These are phyloP conservation scores for Xerus rutilus DNA, from an alignment of 2,797 vertebrate genomes.

Conservation along the genomic window DNA sequence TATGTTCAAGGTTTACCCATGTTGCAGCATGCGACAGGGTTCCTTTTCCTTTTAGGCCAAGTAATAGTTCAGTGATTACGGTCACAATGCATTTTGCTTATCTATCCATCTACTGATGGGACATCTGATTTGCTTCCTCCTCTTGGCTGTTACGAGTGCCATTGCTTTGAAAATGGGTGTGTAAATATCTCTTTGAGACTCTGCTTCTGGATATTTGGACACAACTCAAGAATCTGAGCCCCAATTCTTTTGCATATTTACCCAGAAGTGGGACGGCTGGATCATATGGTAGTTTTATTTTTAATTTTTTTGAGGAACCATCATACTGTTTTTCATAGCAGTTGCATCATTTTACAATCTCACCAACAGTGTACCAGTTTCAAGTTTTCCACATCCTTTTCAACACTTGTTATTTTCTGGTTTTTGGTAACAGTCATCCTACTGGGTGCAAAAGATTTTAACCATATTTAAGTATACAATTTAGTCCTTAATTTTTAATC, in stretches of 20 bases:
- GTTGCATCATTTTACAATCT: no score
- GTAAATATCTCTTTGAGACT: not conserved
- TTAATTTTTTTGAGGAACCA: no score
- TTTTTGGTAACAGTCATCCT: no score
- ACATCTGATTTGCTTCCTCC: no score
- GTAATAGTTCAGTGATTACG: not conserved
- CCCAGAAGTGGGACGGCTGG: no score
- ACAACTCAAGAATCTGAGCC: not conserved
- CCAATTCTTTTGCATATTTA: not conserved
- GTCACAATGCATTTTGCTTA: no score
- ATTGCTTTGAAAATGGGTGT: not conserved
- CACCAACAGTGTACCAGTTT: not conserved
- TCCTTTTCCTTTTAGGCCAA: not conserved
- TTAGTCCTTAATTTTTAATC: slow-evolving; percentile 46
- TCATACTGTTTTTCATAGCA: no score
- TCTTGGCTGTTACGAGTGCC: not conserved
- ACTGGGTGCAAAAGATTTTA: not conserved
- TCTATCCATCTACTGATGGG: no score
- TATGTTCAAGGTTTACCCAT: not conserved
- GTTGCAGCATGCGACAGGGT: not conserved
- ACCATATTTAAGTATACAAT: slow-evolving; percentile 34
- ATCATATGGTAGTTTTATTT: no score
- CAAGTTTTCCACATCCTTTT: not conserved
- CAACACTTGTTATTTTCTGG: no score
- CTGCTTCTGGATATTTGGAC: not conserved